Evolutionary conservation across 1,140 invertebrate species (phyloP).

Genomic region (Brachionus calyciflorus): DNA sequence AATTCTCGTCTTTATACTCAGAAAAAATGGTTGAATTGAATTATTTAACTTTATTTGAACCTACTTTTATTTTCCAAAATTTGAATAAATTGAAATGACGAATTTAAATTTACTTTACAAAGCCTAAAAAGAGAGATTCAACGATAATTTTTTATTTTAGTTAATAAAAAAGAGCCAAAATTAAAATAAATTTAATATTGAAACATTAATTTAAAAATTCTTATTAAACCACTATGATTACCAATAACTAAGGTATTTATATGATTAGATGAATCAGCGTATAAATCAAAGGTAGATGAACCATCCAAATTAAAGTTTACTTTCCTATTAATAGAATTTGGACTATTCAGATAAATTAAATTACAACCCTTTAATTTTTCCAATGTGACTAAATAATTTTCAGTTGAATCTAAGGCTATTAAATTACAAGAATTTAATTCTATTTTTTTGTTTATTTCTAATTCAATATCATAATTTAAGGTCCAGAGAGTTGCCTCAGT

Average conservation of each 20-base stretch:
- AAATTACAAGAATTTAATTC: too few relatives aligned
- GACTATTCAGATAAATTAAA: not conserved
- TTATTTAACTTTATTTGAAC: too few relatives aligned
- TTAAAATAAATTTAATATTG: conserved; percentile 15
- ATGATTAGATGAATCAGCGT: not conserved
- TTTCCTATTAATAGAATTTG: not conserved
- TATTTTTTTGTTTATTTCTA: not conserved
- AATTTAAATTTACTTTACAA: too few relatives aligned
- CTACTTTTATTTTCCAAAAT: too few relatives aligned
- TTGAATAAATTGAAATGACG: too few relatives aligned
- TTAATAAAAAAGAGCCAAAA: not conserved
- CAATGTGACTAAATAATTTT: not conserved
- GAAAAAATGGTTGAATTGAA: too few relatives aligned
- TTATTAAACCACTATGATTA: not conserved
- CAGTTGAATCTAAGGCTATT: too few relatives aligned
- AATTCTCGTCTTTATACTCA: too few relatives aligned
- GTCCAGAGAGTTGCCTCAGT: not conserved
- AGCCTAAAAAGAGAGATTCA: too few relatives aligned
- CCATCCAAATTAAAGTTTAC: not conserved
- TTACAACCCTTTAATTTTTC: not conserved
- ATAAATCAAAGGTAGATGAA: not conserved
- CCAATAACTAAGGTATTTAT: not conserved
- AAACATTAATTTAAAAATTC: conserved; percentile 14
- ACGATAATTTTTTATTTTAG: conserved; percentile 5
- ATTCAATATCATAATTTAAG: not conserved